Evolutionary conservation across 2,113 vertebrate species (phyloP).

Genomic region (Mobula birostris): DNA sequence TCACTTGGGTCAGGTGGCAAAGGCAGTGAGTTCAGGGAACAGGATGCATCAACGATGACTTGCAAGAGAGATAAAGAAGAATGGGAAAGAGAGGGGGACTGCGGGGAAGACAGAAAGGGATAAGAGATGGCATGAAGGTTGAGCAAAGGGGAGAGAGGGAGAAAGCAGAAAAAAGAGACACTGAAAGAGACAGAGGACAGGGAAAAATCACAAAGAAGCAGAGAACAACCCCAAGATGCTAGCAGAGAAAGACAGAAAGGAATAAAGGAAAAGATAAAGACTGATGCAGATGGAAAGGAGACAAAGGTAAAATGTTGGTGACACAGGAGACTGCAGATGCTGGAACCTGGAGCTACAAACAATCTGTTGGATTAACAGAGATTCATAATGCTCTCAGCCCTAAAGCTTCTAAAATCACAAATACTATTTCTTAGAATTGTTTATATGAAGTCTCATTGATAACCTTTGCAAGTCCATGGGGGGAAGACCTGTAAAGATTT

Average conservation of each 20-base stretch:
- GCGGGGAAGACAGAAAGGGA: not conserved
- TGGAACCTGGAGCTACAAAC: too few relatives aligned
- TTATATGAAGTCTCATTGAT: not conserved
- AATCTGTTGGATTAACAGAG: too few relatives aligned
- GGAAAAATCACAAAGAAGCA: not conserved
- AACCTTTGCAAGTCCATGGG: not conserved
- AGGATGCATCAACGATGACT: not conserved
- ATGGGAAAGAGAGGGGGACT: not conserved
- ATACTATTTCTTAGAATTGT: not conserved
- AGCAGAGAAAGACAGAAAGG: too few relatives aligned
- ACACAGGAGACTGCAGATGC: too few relatives aligned
- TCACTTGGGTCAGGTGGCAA: not conserved
- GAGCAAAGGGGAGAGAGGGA: not conserved
- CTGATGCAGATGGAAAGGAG: too few relatives aligned
- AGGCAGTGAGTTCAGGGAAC: not conserved
- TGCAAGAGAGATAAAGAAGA: not conserved
- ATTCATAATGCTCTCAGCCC: not conserved
- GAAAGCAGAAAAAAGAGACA: not conserved
- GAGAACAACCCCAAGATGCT: too few relatives aligned
- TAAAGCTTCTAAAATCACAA: not conserved
- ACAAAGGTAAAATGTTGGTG: too few relatives aligned
- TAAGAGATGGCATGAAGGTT: too few relatives aligned
- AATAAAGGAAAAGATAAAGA: too few relatives aligned
- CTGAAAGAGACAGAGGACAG: not conserved
- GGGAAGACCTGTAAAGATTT: not conserved